Percentiles rank a stretch among this genome's conserved stretches.
Conservation (phyloP, 23 tunicate species). For the Ascidia mentula region DNA sequence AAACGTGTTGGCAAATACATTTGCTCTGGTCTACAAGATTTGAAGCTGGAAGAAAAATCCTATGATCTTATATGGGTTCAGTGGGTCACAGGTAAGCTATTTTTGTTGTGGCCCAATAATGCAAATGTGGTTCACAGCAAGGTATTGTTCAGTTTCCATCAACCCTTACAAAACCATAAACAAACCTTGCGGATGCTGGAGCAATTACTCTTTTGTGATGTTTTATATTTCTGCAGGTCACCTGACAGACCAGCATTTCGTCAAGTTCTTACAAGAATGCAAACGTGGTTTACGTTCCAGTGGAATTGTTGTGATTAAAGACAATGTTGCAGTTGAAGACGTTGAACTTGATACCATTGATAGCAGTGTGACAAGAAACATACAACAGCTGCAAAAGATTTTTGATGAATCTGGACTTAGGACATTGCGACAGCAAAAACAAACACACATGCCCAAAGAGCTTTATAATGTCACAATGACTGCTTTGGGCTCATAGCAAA, state of each 20-base stretch:
- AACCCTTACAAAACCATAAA: neutral
- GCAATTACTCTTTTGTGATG: neutral
- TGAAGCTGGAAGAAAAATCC: constrained; percentile 25
- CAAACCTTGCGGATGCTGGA: too few relatives aligned
- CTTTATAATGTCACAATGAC: constrained; percentile 63
- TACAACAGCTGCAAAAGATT: constrained; percentile 22
- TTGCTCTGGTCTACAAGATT: constrained; percentile 79
- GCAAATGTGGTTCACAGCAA: neutral
- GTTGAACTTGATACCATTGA: constrained; percentile 70
- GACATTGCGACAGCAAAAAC: constrained; percentile 44
- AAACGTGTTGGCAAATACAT: constrained; percentile 55
- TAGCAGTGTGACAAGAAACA: constrained; percentile 84
- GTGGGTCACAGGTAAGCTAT: constrained; percentile 88
- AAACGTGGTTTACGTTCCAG: constrained; percentile 31
- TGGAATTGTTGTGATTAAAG: constrained; percentile 83
- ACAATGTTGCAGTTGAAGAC: constrained; percentile 53
- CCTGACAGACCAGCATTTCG: constrained; percentile 83
- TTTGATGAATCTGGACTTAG: constrained; percentile 40
- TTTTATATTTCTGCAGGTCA: constrained; percentile 58
- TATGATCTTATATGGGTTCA: constrained; percentile 91
- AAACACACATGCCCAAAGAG: constrained; percentile 66
- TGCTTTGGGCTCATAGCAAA: constrained; percentile 38
- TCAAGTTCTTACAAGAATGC: constrained; percentile 49
- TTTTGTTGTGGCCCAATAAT: too few relatives aligned
- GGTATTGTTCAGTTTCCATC: neutral